Evolutionary conservation across 2,888 invertebrate genomes (phyloP).

Genomic region (Chorisops tibialis): DNA sequence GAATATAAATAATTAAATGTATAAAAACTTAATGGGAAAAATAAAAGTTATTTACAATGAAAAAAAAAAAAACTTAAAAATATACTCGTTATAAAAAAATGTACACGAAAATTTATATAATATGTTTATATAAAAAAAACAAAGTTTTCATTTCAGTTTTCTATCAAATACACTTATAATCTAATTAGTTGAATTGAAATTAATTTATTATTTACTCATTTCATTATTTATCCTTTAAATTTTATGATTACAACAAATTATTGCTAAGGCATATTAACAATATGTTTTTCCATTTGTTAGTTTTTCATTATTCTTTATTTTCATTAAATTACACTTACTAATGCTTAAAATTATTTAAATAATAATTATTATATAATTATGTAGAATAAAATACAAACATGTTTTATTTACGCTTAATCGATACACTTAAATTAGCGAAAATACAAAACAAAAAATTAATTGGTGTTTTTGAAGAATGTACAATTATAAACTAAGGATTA

Average conservation of each 20-base stretch:
- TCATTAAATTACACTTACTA: too few relatives aligned
- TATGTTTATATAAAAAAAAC: background rate
- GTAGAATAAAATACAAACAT: too few relatives aligned
- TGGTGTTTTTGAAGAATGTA: background rate
- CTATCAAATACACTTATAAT: too few relatives aligned
- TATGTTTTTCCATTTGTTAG: background rate
- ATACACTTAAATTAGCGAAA: background rate
- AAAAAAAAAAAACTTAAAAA: slow-evolving; percentile 5
- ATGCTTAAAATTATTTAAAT: too few relatives aligned
- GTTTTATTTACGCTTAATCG: too few relatives aligned
- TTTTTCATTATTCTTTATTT: background rate
- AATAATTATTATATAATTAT: too few relatives aligned
- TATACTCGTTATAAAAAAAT: background rate
- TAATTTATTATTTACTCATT: too few relatives aligned
- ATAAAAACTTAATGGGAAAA: slow-evolving; percentile 16
- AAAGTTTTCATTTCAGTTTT: background rate
- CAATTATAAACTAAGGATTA: slow-evolving; percentile 6
- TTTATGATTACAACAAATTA: slow-evolving; percentile 10
- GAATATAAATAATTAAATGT: slow-evolving; percentile 37
- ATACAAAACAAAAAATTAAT: slow-evolving; percentile 8
- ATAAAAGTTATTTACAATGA: slow-evolving; percentile 24
- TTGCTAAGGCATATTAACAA: slow-evolving; percentile 25
- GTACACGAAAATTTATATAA: background rate
- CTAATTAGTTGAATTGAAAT: too few relatives aligned
- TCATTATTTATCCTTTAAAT: too few relatives aligned